Evolutionary conservation across 2,888 invertebrate species (phyloP).

Genomic region (Drosophila leonis): DNA sequence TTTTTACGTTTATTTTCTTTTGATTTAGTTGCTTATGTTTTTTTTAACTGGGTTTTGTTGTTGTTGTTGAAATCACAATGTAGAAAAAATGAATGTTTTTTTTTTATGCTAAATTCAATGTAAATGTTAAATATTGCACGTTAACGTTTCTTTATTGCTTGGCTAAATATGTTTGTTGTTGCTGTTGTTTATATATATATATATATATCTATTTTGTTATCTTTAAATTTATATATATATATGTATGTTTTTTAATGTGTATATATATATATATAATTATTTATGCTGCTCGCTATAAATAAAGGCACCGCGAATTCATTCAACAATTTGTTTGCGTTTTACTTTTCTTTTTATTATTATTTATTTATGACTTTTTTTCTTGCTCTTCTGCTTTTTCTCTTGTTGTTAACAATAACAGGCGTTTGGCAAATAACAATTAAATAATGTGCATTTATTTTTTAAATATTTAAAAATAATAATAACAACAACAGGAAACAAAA

Average conservation of each 20-base stretch:
- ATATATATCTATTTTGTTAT: constrained; percentile 28
- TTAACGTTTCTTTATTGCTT: constrained; percentile 75
- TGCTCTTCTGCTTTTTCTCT: constrained; percentile 30
- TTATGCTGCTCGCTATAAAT: constrained; percentile 81
- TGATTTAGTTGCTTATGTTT: constrained; percentile 62
- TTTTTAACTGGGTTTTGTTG: constrained; percentile 20
- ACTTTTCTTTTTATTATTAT: constrained; percentile 9
- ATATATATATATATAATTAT: constrained; percentile 40
- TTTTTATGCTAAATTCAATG: constrained; percentile 57
- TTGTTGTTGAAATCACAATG: constrained; percentile 60
- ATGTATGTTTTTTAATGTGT: constrained; percentile 29
- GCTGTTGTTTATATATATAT: constrained; percentile 33
- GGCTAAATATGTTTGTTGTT: constrained; percentile 55
- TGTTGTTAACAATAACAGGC: constrained; percentile 66
- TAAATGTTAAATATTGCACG: constrained; percentile 81
- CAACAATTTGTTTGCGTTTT: constrained; percentile 68
- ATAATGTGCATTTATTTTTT: constrained; percentile 21
- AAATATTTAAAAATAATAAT: constrained; percentile 21
- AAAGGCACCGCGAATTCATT: constrained; percentile 84
- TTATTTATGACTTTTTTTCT: constrained; percentile 31
- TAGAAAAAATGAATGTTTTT: constrained; percentile 50
- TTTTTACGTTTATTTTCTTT: constrained; percentile 39
- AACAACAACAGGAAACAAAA: constrained; percentile 45
- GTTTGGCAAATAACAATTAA: constrained; percentile 53
- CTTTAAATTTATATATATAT: constrained; percentile 13